These are phyloP conservation scores for Argynnis bischoffii DNA, from an alignment of 2,888 invertebrate species.

Conservation along the genomic window DNA sequence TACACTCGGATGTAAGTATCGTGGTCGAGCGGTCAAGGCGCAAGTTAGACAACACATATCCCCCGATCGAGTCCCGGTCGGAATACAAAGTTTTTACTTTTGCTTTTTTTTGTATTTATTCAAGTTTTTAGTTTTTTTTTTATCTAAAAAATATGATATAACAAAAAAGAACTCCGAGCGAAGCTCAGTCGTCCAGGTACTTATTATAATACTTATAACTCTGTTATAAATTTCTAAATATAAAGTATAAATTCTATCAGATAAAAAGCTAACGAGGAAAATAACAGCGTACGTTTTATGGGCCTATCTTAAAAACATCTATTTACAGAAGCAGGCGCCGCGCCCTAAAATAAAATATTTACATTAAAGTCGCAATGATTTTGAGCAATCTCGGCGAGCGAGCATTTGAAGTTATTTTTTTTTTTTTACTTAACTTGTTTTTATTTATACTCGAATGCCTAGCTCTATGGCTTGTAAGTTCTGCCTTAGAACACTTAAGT, in stretches of 20 bases:
- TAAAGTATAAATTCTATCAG: slow-evolving; percentile 4
- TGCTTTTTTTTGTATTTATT: too few relatives aligned
- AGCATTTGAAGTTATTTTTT: slow-evolving; percentile 14
- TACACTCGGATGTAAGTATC: too few relatives aligned
- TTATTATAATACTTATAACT: not conserved
- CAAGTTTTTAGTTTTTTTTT: too few relatives aligned
- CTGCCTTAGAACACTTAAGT: too few relatives aligned
- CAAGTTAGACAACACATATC: too few relatives aligned
- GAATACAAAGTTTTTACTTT: too few relatives aligned
- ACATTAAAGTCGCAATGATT: slow-evolving; percentile 21
- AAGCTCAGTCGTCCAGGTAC: too few relatives aligned
- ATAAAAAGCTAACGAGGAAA: slow-evolving; percentile 19
- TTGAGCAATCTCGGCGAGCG: slow-evolving; percentile 17
- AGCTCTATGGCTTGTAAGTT: too few relatives aligned
- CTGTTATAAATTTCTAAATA: slow-evolving; percentile 1
- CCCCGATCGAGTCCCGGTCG: too few relatives aligned
- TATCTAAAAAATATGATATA: too few relatives aligned
- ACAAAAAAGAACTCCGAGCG: too few relatives aligned
- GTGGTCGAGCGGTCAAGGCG: too few relatives aligned
- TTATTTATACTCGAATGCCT: not conserved
- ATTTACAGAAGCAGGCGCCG: slow-evolving; percentile 21
- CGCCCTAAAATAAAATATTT: slow-evolving; percentile 25
- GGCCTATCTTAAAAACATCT: slow-evolving; percentile 19
- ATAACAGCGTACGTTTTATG: slow-evolving; percentile 21
- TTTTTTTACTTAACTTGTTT: slow-evolving; percentile 10